phyloP scores from a whole-genome alignment of 2,797 vertebrate species.

The Nyctibius grandis region DNA sequence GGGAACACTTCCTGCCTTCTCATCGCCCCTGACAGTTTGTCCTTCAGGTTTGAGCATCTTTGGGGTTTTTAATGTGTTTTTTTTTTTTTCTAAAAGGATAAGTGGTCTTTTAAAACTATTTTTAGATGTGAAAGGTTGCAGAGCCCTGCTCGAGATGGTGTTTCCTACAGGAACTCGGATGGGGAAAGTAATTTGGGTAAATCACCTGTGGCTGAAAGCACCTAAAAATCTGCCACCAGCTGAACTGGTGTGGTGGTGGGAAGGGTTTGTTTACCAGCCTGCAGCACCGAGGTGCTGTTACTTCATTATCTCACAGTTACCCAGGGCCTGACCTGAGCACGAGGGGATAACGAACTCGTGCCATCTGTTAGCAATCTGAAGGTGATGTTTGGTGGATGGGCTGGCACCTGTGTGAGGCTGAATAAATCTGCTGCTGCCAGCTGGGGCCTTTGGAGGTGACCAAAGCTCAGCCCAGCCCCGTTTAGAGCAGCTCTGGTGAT shows the following conservation, averaged over 20 bases:
- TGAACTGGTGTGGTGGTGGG: too few species aligned
- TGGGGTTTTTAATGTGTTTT: too few species aligned
- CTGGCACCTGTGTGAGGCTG: background rate
- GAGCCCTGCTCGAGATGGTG: background rate
- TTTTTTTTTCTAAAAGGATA: background rate
- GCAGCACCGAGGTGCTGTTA: accelerated
- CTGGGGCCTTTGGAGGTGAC: accelerated
- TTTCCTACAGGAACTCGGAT: background rate
- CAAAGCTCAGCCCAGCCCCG: accelerated
- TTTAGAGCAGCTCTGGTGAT: accelerated
- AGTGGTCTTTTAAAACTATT: too few species aligned
- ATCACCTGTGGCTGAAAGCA: too few species aligned
- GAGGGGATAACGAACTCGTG: accelerated
- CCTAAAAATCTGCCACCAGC: background rate
- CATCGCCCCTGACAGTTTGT: too few species aligned
- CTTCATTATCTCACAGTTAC: accelerated
- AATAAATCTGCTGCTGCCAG: accelerated
- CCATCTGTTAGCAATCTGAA: accelerated
- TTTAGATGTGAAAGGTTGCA: background rate
- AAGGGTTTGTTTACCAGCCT: background rate
- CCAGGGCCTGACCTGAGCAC: background rate
- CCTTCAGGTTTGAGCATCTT: too few species aligned
- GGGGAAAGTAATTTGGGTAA: too few species aligned
- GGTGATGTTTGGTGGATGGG: accelerated
- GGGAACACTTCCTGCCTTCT: too few species aligned